Evolutionary conservation across 2,888 invertebrate genomes (phyloP), one percentile per base, ranked within the genome.

Genomic region (Polylopha cassiicola): DNA sequence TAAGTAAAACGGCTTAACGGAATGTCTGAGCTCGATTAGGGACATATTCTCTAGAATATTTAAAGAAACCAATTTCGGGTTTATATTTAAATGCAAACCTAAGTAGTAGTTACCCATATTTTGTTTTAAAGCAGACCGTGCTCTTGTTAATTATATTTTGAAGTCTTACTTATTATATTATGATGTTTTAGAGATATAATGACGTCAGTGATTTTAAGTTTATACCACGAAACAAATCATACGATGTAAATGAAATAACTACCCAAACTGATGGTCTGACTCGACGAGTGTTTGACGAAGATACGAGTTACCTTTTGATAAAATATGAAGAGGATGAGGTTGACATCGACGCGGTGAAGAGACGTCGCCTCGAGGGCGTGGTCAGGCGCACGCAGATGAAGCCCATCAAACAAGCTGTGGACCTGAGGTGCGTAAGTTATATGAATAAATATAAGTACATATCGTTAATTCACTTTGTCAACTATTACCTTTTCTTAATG

Each of bases 241-340:
- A 31, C 6, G 47, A 44, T 1, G 57, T 57, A 1, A 53, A 54
- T 2, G 46, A 55, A 1, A 39, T 53, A 2, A 50, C 47, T 2
- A 45, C 48, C 2, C 53, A 61, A 9, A 53, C 60, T 6, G 68
- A 77, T 17, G 74, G 74, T 0, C 44, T 80, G 2, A 71, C 60
- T 0, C 72, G 63, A 3, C 61, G 73, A 3, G 55, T 62, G 0
- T 77, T 70, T 33, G 46, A 61, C 1, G 65, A 69, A 24, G 73
- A 80, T 30, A 81, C 74, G 0, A 71, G 74, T 1, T 85, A 74
- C 41, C 47, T 86, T 4, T 65, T 85, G 1, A 65, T 85, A 7
- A 79, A 73, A 47, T 57, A 80, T 4, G 73, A 77, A 29, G 69
- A 66, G 0, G 55, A 61, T n/a, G 61, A 64, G 16, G 44, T 56